A percentile compares a stretch with the other conserved stretches of the same genome.
Evolutionary conservation across 2,888 invertebrate species (phyloP).

Genomic region (Laspeyria flexula): DNA sequence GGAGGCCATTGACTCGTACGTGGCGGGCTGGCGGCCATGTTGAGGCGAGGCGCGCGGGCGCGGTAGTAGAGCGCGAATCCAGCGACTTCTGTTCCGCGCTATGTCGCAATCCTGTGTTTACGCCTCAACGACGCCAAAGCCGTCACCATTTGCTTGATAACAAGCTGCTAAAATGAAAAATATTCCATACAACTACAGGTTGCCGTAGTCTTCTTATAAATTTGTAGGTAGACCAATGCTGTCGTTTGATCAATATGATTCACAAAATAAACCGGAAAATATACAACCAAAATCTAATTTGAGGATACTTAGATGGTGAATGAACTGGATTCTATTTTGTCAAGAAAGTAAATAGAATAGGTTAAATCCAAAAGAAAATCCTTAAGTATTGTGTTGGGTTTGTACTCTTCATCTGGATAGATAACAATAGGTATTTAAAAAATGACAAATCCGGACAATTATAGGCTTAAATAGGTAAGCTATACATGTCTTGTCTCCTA

Average conservation of each 20-base stretch:
- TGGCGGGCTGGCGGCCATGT: constrained; percentile 75
- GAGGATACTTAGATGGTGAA: no score
- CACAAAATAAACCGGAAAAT: no score
- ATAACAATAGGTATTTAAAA: constrained; percentile 8
- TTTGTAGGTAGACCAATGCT: neutral
- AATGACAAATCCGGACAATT: neutral
- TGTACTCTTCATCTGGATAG: no score
- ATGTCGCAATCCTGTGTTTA: constrained; percentile 69
- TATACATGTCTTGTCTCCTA: constrained; percentile 44
- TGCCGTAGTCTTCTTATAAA: neutral
- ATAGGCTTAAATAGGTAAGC: neutral
- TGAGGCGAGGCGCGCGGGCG: constrained; percentile 58
- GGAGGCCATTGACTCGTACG: constrained; percentile 83
- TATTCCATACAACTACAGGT: neutral
- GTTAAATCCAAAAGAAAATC: no score
- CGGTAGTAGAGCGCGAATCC: constrained; percentile 79
- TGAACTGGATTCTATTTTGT: no score
- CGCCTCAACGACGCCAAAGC: constrained; percentile 43
- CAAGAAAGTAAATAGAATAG: no score
- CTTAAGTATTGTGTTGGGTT: no score
- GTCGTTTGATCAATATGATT: no score
- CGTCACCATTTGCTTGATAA: constrained; percentile 40
- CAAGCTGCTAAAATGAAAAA: constrained; percentile 18
- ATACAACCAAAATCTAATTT: no score
- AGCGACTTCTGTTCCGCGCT: constrained; percentile 71